Evolutionary conservation across 2,113 vertebrate genomes (phyloP).

Genomic region (Camelus bactrianus): DNA sequence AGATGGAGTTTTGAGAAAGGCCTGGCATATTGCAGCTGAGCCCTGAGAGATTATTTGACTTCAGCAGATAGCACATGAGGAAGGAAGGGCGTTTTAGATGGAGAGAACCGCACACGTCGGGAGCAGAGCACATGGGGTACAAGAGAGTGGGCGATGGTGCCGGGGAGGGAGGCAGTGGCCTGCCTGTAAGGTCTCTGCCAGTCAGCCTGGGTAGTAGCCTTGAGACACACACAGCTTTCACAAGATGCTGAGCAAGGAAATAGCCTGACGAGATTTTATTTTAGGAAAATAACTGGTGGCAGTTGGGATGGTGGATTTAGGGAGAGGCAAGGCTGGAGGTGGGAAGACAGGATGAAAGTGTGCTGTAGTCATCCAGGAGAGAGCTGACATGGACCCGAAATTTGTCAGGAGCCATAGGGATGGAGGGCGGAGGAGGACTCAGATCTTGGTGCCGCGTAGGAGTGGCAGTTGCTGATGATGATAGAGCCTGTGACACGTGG

Average conservation of each 20-base stretch:
- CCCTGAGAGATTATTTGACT: background rate
- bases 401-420: too few species aligned
- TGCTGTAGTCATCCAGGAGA: background rate
- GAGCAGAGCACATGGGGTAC: background rate
- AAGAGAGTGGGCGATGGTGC: background rate
- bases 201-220: background rate
- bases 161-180: background rate
- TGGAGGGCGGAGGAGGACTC: background rate
- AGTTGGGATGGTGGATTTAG: background rate
- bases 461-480: background rate
- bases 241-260: background rate
- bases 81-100: background rate
- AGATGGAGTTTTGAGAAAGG: background rate
- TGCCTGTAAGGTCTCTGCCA: background rate
- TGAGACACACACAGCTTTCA: background rate
- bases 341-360: background rate
- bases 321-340: background rate
- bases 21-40: background rate
- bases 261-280: background rate
- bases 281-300: background rate
- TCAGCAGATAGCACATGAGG: background rate
- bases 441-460: background rate
- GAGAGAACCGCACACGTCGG: background rate
- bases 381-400: background rate
- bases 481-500: background rate